A percentile compares a stretch with the other conserved stretches of the same genome.
Evolutionary conservation across 2,888 invertebrate genomes (phyloP).

Genomic region (Corbicula japonica): DNA sequence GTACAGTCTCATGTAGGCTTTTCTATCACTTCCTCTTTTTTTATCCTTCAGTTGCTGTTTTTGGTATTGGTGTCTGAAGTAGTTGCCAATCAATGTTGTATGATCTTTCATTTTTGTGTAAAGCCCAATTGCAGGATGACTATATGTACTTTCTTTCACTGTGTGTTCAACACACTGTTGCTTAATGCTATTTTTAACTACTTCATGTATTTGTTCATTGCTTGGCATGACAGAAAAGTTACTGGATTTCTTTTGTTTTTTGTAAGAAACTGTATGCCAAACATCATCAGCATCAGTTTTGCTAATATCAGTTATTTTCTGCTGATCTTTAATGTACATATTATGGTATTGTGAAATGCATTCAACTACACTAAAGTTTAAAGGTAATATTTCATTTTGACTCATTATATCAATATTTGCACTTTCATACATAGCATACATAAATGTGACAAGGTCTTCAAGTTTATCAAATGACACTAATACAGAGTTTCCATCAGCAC

Average conservation of each 20-base stretch:
- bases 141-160: slow-evolving; percentile 1
- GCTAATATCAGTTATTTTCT: slow-evolving; percentile 2
- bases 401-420: slow-evolving; percentile 22
- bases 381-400: slow-evolving; percentile 34
- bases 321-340: slow-evolving; percentile 4
- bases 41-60: slow-evolving; percentile 2
- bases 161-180: not conserved
- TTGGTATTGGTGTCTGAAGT: slow-evolving; percentile 2
- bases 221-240: not conserved
- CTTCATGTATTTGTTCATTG: not conserved
- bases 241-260: not conserved
- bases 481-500: slow-evolving; percentile 8
- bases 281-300: not conserved
- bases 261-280: slow-evolving; percentile 6
- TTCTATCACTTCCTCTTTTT: slow-evolving; percentile 1
- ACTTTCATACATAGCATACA: too few species aligned
- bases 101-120: slow-evolving; percentile 1
- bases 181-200: slow-evolving; percentile 5
- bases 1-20: slow-evolving; percentile 2
- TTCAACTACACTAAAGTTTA: slow-evolving; percentile 12
- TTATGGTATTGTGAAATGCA: slow-evolving; percentile 5
- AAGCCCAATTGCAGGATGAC: slow-evolving; percentile 1
- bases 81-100: slow-evolving; percentile 4
- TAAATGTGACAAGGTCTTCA: slow-evolving; percentile 26
- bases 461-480: slow-evolving; percentile 23